Evolutionary conservation across 2,888 invertebrate species (phyloP).

Genomic region (Cheilosia soror): DNA sequence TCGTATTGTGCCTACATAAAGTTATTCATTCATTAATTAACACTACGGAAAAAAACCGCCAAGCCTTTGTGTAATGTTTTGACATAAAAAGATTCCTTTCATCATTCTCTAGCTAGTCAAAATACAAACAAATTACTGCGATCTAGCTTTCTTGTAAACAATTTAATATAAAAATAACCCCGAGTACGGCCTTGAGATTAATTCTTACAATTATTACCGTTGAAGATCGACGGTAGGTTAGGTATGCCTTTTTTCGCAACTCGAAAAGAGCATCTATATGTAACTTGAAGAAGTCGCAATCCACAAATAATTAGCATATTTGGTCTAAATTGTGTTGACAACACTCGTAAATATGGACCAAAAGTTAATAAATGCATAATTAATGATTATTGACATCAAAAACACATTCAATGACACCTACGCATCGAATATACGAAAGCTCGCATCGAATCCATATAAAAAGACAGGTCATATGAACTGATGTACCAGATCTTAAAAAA

Average conservation of each 20-base stretch:
- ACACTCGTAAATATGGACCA: conserved; percentile 43
- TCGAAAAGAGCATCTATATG: conserved; percentile 3
- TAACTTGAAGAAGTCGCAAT: conserved; percentile 13
- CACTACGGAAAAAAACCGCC: too few species aligned
- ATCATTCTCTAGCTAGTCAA: too few species aligned
- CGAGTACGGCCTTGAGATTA: too few species aligned
- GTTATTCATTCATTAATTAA: too few species aligned
- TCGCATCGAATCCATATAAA: conserved; percentile 29
- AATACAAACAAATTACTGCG: too few species aligned
- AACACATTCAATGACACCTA: conserved; percentile 1
- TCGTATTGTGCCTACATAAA: too few species aligned
- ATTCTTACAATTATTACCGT: conserved; percentile 3
- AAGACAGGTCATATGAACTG: conserved; percentile 12
- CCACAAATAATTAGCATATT: conserved; percentile 39
- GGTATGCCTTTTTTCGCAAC: background rate
- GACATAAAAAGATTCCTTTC: too few species aligned
- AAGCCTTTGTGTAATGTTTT: too few species aligned
- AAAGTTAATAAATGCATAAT: conserved; percentile 47
- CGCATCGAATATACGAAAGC: conserved; percentile 6
- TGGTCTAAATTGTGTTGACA: conserved; percentile 50
- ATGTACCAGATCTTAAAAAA: conserved; percentile 10
- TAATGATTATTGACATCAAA: conserved; percentile 30
- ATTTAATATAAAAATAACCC: too few species aligned
- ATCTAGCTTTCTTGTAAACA: too few species aligned
- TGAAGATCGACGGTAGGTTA: background rate